Evolutionary conservation across 2,888 invertebrate genomes (phyloP).

Genomic region (Cataglyphis altisquamis): DNA sequence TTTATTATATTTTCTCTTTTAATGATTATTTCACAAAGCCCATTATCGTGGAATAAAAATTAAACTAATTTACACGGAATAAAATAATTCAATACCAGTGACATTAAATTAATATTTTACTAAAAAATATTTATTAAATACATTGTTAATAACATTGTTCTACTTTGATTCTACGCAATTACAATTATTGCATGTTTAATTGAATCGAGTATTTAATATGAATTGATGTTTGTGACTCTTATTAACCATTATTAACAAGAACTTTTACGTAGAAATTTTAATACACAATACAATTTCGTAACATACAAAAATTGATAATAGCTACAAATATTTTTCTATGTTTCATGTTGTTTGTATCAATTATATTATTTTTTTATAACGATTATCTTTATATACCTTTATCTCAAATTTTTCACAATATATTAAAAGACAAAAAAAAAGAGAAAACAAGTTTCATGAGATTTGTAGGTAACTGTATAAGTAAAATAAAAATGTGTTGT

Average conservation of each 20-base stretch:
- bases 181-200: slow-evolving; percentile 32
- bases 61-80: slow-evolving; percentile 27
- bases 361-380: no score
- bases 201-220: slow-evolving; percentile 26
- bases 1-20: slow-evolving; percentile 29
- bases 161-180: slow-evolving; percentile 4
- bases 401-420: neutral
- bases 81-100: slow-evolving; percentile 38
- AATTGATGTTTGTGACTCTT: slow-evolving; percentile 9
- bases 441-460: neutral
- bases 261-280: neutral
- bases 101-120: slow-evolving; percentile 43
- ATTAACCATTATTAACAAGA: neutral
- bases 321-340: neutral
- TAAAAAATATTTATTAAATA: slow-evolving; percentile 37
- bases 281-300: slow-evolving; percentile 19
- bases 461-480: neutral
- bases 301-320: neutral
- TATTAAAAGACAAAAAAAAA: neutral
- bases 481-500: slow-evolving; percentile 8
- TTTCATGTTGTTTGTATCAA: neutral
- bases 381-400: neutral
- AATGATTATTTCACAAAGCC: slow-evolving; percentile 34
- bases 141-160: slow-evolving; percentile 37
- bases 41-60: slow-evolving; percentile 31